These are phyloP conservation scores for Sebastes umbrosus DNA, from an alignment of 2,797 vertebrate species.

Conservation along the genomic window DNA sequence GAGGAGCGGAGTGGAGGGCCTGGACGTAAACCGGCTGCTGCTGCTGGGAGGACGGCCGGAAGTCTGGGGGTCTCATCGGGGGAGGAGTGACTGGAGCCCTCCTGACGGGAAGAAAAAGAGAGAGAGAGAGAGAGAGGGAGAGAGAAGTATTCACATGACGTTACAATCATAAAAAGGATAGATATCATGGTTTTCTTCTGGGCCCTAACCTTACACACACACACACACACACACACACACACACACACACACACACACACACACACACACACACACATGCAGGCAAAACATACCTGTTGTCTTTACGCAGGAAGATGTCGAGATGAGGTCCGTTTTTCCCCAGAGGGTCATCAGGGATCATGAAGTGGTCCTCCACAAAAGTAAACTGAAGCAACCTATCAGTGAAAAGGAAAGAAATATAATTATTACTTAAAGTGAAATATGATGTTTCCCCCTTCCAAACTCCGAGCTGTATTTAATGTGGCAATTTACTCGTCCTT, in stretches of 20 bases:
- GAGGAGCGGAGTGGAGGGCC: slow-evolving; percentile 58
- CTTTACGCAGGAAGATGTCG: slow-evolving; percentile 88
- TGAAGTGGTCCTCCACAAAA: slow-evolving; percentile 95
- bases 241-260: no score
- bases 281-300: slow-evolving; percentile 78
- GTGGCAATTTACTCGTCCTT: not conserved
- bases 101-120: slow-evolving; percentile 30
- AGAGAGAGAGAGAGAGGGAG: not conserved
- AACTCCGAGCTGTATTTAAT: not conserved
- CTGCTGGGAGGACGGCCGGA: slow-evolving; percentile 33
- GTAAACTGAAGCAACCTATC: slow-evolving; percentile 93
- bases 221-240: no score
- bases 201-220: not conserved
- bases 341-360: slow-evolving; percentile 98
- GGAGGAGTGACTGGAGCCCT: slow-evolving; percentile 52
- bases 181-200: not conserved
- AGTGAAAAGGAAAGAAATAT: not conserved
- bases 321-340: slow-evolving; percentile 92
- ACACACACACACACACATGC: no score
- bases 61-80: slow-evolving; percentile 64
- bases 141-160: not conserved
- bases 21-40: slow-evolving; percentile 62
- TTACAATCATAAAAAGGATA: not conserved
- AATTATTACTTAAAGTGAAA: not conserved
- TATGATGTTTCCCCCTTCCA: not conserved